A percentile compares a stretch with the other conserved stretches of the same genome.
Conservation (phyloP, 1,140 invertebrate genomes). For the Ladona fulva region DNA sequence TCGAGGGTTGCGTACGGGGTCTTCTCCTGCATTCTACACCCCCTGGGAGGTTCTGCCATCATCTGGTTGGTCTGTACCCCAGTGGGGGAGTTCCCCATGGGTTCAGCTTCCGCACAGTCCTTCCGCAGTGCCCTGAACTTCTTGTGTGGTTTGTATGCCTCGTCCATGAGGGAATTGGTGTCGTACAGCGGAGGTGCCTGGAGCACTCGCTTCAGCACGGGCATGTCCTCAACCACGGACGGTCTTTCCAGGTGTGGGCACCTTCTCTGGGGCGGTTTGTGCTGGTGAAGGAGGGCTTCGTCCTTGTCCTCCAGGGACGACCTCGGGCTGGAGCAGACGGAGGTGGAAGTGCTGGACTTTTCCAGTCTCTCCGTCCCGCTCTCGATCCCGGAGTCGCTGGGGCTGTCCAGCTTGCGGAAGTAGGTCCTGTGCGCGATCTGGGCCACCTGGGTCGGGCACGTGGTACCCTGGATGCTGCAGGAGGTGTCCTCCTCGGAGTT, state of each 20-base stretch:
- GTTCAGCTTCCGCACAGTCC: slow-evolving; percentile 66
- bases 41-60: background rate
- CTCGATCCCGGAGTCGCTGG: slow-evolving; percentile 86
- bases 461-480: background rate
- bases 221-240: slow-evolving; percentile 73
- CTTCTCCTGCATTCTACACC: background rate
- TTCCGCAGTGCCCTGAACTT: slow-evolving; percentile 79
- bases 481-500: background rate
- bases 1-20: background rate
- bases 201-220: slow-evolving; percentile 80
- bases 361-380: slow-evolving; percentile 79
- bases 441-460: background rate
- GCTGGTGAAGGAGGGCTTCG: slow-evolving; percentile 45
- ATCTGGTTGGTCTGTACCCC: background rate
- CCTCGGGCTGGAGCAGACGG: slow-evolving; percentile 73
- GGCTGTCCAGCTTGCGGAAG: slow-evolving; percentile 73
- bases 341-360: slow-evolving; percentile 63
- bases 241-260: background rate
- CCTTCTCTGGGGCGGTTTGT: slow-evolving; percentile 17
- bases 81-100: slow-evolving; percentile 26
- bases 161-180: slow-evolving; percentile 83
- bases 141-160: slow-evolving; percentile 90
- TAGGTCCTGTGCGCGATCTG: background rate
- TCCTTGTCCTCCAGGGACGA: slow-evolving; percentile 73
- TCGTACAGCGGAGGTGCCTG: slow-evolving; percentile 84